Evolutionary conservation across 2,797 vertebrate species (phyloP).

Genomic region (Coracias cyanogaster): DNA sequence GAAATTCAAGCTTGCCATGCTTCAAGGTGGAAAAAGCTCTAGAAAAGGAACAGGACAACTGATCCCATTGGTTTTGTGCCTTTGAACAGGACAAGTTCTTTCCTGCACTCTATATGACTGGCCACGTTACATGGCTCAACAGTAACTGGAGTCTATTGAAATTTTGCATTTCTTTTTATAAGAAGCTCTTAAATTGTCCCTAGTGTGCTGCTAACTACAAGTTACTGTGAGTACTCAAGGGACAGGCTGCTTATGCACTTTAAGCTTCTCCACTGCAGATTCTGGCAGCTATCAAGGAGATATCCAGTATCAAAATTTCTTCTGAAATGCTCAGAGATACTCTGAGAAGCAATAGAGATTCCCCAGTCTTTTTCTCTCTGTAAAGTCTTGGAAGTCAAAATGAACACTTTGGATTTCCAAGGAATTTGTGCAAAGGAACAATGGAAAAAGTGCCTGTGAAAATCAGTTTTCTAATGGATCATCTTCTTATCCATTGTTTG

Average conservation of each 20-base stretch:
- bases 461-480: neutral
- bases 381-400: neutral
- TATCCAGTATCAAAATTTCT: neutral
- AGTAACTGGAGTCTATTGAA: neutral
- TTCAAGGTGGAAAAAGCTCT: neutral
- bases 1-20: neutral
- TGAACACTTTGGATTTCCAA: neutral
- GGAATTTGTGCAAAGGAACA: neutral
- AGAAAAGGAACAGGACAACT: neutral
- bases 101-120: neutral
- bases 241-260: neutral
- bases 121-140: neutral
- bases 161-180: neutral
- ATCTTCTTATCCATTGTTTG: neutral
- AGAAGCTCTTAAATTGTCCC: neutral
- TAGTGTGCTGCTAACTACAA: neutral
- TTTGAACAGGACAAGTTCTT: neutral
- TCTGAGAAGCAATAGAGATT: neutral
- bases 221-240: neutral
- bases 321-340: neutral
- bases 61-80: neutral
- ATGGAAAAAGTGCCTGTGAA: neutral
- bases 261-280: neutral
- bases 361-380: neutral
- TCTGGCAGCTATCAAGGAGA: neutral